A percentile compares a stretch with the other conserved stretches of the same genome.
Evolutionary conservation across 2,888 invertebrate genomes (phyloP).

Genomic region (Amphipoea oculea): DNA sequence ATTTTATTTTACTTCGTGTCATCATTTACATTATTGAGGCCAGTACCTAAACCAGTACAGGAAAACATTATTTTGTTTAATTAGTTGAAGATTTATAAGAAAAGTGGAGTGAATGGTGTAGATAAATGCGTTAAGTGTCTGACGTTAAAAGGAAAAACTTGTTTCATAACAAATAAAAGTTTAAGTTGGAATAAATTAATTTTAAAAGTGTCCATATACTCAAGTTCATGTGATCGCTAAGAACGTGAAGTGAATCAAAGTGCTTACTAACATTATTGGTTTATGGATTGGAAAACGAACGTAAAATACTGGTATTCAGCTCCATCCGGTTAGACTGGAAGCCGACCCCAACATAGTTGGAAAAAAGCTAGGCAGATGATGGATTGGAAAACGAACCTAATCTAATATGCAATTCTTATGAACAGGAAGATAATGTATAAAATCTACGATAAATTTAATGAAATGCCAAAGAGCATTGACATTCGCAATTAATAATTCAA

Average conservation of each 20-base stretch:
- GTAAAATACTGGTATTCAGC: no score
- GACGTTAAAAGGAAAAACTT: slow-evolving; percentile 6
- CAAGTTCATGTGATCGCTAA: not conserved
- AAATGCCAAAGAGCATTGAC: slow-evolving; percentile 44
- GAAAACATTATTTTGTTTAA: slow-evolving; percentile 17
- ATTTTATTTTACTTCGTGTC: slow-evolving; percentile 44
- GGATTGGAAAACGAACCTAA: not conserved
- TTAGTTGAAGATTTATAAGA: slow-evolving; percentile 7
- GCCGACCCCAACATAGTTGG: no score
- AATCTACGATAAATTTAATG: slow-evolving; percentile 8
- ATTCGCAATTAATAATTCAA: slow-evolving; percentile 20
- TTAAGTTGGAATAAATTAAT: not conserved
- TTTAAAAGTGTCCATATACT: not conserved
- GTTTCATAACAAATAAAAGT: not conserved
- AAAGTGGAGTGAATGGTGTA: slow-evolving; percentile 15
- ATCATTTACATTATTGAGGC: slow-evolving; percentile 45
- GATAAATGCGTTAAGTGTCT: slow-evolving; percentile 5
- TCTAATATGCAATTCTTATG: not conserved
- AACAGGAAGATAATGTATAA: not conserved
- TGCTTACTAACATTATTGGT: not conserved
- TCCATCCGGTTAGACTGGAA: no score
- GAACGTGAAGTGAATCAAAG: slow-evolving; percentile 10
- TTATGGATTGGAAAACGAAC: not conserved
- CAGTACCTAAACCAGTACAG: slow-evolving; percentile 8
- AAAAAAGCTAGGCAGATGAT: no score